These are phyloP conservation scores for Cremastobaeus sp. DNA, from an alignment of 2,888 invertebrate genomes.

Conservation along the genomic window DNA sequence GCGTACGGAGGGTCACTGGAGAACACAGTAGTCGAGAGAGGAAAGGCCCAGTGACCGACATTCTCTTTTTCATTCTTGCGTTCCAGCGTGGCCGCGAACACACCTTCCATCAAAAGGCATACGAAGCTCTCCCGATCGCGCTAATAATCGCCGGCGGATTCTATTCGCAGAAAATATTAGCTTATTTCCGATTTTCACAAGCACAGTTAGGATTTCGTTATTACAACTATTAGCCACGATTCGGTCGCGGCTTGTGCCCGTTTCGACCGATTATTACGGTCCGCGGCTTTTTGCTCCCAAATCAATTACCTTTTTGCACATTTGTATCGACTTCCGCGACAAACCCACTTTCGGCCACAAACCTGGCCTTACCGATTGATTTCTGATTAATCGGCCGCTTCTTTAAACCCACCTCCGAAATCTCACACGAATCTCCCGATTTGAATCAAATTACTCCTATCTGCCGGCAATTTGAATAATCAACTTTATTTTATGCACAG, in stretches of 20 bases:
- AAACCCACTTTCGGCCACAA: not conserved
- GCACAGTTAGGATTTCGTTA: conserved; percentile 39
- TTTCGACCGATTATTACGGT: conserved; percentile 39
- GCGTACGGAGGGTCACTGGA: conserved; percentile 51
- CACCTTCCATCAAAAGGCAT: conserved; percentile 59
- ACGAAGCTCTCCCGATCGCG: conserved; percentile 22
- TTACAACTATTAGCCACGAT: conserved; percentile 25
- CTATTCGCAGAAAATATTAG: conserved; percentile 23
- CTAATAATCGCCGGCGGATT: conserved; percentile 34
- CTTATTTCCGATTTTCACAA: conserved; percentile 45
- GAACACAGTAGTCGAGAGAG: conserved; percentile 59
- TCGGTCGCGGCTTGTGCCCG: conserved; percentile 18
- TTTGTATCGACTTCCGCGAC: conserved; percentile 3
- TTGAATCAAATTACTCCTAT: no score
- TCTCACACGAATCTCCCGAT: no score
- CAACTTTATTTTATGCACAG: no score
- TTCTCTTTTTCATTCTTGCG: conserved; percentile 70
- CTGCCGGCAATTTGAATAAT: no score
- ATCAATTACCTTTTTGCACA: conserved; percentile 20
- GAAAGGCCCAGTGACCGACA: conserved; percentile 74
- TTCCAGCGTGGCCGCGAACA: conserved; percentile 64
- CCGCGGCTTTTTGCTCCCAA: conserved; percentile 24
- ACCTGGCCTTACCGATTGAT: no score
- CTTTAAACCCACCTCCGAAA: no score
- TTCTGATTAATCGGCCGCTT: not conserved